Base-by-base conservation (phyloP, 2,113 vertebrate species). In the Tympanuchus pallidicinctus region DNA sequence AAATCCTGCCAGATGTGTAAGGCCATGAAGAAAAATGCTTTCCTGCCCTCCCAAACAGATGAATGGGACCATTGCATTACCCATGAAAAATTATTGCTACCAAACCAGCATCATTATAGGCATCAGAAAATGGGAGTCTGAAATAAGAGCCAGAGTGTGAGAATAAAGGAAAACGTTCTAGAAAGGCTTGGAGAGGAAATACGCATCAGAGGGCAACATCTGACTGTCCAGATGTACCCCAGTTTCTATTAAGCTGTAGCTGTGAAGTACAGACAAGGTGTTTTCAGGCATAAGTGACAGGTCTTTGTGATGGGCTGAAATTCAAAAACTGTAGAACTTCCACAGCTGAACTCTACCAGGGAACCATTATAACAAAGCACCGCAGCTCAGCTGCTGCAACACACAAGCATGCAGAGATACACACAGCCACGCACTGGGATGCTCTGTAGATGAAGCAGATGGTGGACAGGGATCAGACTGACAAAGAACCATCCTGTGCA, bases 1-100 rank as follows among this genome's bases (percentile, higher is more conserved):
- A 93, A 93, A 88, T 63, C 82, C 82, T 95, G 97, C 96, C 96
- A 97, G 94, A 96, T 94, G 93, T 85, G 92, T 73, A 84, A 94
- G 77, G 13, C 57, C 28, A 28, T 5, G 2, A 20, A 75, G 36
- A 56, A 71, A 79, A 72, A 85, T 11, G 2, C 57, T 61, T 81
- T 25, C 91, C 87, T 77, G 3, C 60, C 60, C 42, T 78, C 21
- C 57, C 69, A 83, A 6, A 40, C 2, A 11, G 48, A 67, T 84
- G 73, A 69, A 82, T 6, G 28, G 76, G 42, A 21, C 69, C 54
- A 69, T 15, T 38, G 18, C 38, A 86, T 14, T 71, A 9, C 64
- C 45, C 10, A 70, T 2, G 73, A 94, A 89, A 86, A 93, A 86
- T 81, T 47, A 81, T 3, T 78, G 64, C 73, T 57, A 66, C 70